Percentiles rank a stretch among this genome's conserved stretches.
These are phyloP conservation scores for Scomber japonicus DNA, from an alignment of 2,113 vertebrate genomes.

Conservation along the genomic window DNA sequence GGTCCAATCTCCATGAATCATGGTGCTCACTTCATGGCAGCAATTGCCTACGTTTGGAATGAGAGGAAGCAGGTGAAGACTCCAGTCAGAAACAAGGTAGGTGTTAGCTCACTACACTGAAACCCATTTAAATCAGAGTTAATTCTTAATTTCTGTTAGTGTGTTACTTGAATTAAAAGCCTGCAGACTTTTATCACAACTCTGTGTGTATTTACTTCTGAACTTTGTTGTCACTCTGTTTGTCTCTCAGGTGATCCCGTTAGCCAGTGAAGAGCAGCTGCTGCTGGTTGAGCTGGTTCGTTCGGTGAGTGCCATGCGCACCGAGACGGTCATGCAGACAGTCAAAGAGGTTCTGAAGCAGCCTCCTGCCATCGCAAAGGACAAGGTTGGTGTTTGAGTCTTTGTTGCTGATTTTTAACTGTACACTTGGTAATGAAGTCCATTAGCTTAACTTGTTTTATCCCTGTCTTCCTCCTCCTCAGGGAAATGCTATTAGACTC, in stretches of 20 bases:
- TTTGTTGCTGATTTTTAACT: background rate
- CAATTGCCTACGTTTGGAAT: constrained; percentile 98
- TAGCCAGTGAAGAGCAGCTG: constrained; percentile 95
- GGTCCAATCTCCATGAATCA: constrained; percentile 99
- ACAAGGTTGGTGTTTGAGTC: constrained; percentile 87
- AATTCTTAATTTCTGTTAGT: no score
- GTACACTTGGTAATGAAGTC: background rate
- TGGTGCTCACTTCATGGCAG: constrained; percentile 98
- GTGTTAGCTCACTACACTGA: background rate
- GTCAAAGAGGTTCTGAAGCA: constrained; percentile 99
- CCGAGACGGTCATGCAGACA: constrained; percentile 97
- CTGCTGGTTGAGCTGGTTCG: constrained; percentile 96
- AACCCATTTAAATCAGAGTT: no score
- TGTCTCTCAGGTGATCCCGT: constrained; percentile 92
- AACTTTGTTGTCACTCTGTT: background rate
- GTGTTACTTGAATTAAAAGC: no score
- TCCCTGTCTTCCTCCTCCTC: background rate
- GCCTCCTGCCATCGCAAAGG: constrained; percentile 96
- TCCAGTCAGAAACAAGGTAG: constrained; percentile 91
- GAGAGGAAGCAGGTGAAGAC: constrained; percentile 92
- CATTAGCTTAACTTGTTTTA: background rate
- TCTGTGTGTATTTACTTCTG: background rate
- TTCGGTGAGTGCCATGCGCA: constrained; percentile 97
- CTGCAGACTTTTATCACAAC: background rate
- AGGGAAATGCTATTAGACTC: background rate